Evolutionary conservation across 2,888 invertebrate genomes (phyloP).

Genomic region (Caenorhabditis sp.): DNA sequence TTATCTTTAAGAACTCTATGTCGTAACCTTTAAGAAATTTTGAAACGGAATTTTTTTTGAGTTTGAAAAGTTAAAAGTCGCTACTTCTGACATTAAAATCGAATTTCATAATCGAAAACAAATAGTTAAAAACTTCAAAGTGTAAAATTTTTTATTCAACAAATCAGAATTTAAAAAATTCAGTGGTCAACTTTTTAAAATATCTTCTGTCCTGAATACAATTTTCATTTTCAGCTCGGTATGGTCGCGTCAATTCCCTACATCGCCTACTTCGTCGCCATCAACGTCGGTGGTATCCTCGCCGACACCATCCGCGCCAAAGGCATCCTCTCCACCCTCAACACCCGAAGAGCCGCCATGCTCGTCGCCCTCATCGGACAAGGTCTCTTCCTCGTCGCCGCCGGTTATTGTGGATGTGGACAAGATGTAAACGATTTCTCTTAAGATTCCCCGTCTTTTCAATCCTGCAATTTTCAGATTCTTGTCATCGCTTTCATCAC

Average conservation of each 20-base stretch:
- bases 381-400: conserved; percentile 67
- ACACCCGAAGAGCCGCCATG: conserved; percentile 70
- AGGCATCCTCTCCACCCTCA: conserved; percentile 62
- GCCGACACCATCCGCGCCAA: conserved; percentile 65
- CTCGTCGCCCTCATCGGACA: conserved; percentile 68
- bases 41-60: too few relatives aligned
- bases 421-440: conserved; percentile 56
- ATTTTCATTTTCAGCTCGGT: conserved; percentile 70
- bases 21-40: too few relatives aligned
- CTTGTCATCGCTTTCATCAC: conserved; percentile 66
- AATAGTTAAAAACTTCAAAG: too few relatives aligned
- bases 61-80: too few relatives aligned
- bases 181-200: too few relatives aligned
- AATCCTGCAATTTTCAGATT: conserved; percentile 37
- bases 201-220: too few relatives aligned
- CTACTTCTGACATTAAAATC: not conserved
- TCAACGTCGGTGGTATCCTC: conserved; percentile 67
- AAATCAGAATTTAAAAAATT: too few relatives aligned
- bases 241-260: conserved; percentile 70
- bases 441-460: not conserved
- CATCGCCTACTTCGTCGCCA: conserved; percentile 69
- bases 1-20: too few relatives aligned
- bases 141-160: too few relatives aligned
- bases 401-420: conserved; percentile 68
- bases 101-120: too few relatives aligned